Base-by-base conservation (phyloP, 2,113 vertebrate species). In the Cnemophilus loriae region DNA sequence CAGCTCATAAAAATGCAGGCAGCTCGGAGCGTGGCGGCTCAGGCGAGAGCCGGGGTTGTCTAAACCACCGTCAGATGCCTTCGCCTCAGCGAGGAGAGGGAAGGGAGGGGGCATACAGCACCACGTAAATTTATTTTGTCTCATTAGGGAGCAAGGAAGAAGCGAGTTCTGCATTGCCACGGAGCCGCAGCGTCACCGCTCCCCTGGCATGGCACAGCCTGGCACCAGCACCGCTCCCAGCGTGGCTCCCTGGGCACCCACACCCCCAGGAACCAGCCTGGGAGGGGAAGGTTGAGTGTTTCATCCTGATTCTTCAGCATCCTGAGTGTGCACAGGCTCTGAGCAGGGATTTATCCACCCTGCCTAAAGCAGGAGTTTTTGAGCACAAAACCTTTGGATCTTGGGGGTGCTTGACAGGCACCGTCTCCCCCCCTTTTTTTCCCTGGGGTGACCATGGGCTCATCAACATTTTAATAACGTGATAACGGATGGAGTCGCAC, bases 1-100 rank as follows among this genome's bases (percentile, higher is more conserved):
- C 96, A 95, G 97, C 97, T 97, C 87, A 82, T 97, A 97, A 98
- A 98, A 97, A 97, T 93, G 95, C 97, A 94, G 96, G 82, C 95
- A 44, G 92, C 93, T 96, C 14, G 57, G 89, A 97, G 96, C 20
- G 39, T 69, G 16, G 27, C 12, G 3, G 91, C 42, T 59, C 55
- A 84, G 86, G 59, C 60, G 32, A 88, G 94, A 76, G 87, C 50
- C 7, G 42, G 85, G 93, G 59, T 65, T 64, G 95, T 91, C 94
- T 87, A 23, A 91, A 86, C 50, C 27, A 35, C 87, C 20, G 10
- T 84, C 90, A 94, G 78, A 96, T 90, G 95, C 94, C 92, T 92
- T 39, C n/a, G 75, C 94, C 76, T 75, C 11, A 23, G 76, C 10
- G 11, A 89, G 95, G 33, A 47, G 16, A 39, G 76, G 20, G 39